A percentile compares a stretch with the other conserved stretches of the same genome.
Conservation (phyloP, 2,888 invertebrate species). For the Ernsta delagoae region DNA sequence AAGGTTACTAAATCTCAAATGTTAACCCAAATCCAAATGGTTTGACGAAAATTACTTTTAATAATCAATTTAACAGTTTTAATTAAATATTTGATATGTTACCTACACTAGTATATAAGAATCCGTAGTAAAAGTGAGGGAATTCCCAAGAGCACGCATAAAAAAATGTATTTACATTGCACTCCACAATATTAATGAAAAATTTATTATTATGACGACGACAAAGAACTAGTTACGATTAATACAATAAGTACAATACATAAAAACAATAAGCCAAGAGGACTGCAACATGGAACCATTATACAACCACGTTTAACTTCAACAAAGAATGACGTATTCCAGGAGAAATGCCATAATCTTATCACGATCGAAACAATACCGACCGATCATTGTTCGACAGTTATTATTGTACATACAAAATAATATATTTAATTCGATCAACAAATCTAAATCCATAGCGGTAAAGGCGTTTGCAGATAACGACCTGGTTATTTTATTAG, state of each 20-base stretch:
- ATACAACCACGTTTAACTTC: slow-evolving; percentile 42
- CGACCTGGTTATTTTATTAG: neutral
- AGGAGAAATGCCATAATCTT: slow-evolving; percentile 39
- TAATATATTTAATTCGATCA: too few relatives aligned
- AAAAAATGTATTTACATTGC: too few relatives aligned
- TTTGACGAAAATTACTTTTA: too few relatives aligned
- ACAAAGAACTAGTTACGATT: neutral
- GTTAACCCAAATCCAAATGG: too few relatives aligned
- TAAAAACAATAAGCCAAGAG: slow-evolving; percentile 12
- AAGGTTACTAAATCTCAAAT: too few relatives aligned
- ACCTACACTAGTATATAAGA: too few relatives aligned
- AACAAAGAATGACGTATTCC: slow-evolving; percentile 40
- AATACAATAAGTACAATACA: neutral
- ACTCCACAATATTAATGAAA: too few relatives aligned
- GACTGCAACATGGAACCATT: slow-evolving; percentile 16
- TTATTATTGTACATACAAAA: slow-evolving; percentile 39
- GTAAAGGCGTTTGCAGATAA: slow-evolving; percentile 12
- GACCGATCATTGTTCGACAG: slow-evolving; percentile 52
- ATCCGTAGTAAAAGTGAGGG: too few relatives aligned
- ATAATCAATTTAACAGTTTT: neutral
- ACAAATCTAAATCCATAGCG: slow-evolving; percentile 33
- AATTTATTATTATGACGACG: neutral
- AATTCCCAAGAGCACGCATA: too few relatives aligned
- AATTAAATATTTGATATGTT: neutral
- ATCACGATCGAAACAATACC: slow-evolving; percentile 57